phyloP scores from a whole-genome alignment of 2,888 invertebrate species.

The Metallyticus violacea region DNA sequence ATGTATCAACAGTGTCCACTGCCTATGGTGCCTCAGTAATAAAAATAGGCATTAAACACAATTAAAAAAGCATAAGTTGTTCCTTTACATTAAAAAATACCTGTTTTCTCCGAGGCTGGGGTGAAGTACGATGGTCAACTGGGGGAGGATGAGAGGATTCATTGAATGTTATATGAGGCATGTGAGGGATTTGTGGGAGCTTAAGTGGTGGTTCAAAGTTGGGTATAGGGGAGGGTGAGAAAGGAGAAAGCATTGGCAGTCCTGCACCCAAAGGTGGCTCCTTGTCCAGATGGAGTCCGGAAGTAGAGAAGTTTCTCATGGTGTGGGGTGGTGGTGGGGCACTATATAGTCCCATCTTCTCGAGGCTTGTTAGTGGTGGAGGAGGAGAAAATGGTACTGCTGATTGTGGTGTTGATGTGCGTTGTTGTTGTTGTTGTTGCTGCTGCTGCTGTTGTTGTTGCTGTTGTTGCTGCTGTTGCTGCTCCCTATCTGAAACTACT shows the following conservation, averaged over 20 bases:
- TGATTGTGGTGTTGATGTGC: conserved; percentile 41
- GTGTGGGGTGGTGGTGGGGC: conserved; percentile 19
- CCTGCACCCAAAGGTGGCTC: conserved; percentile 40
- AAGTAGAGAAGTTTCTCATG: conserved; percentile 22
- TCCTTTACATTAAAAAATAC: conserved; percentile 38
- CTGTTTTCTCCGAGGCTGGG: conserved; percentile 78
- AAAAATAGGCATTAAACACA: too few species aligned
- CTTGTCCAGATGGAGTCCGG: conserved; percentile 38
- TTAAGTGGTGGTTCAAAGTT: conserved; percentile 40
- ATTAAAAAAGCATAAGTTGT: too few species aligned
- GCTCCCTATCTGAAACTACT: conserved; percentile 40
- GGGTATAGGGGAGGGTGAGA: conserved; percentile 31
- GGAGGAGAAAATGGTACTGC: conserved; percentile 40
- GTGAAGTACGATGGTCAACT: conserved; percentile 62
- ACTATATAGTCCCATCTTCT: conserved; percentile 28
- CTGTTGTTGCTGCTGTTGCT: background rate
- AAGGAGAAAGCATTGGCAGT: conserved; percentile 29
- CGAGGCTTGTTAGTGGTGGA: conserved; percentile 28
- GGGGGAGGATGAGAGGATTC: conserved; percentile 44
- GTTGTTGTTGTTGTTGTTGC: background rate
- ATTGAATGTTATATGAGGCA: conserved; percentile 51
- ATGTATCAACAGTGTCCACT: too few species aligned
- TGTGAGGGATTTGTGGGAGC: conserved; percentile 46
- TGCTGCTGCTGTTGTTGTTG: background rate
- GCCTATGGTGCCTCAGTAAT: too few species aligned